Percentiles rank a stretch among this genome's conserved stretches.
These are phyloP conservation scores for Epirrhoe tristata DNA, from an alignment of 2,888 invertebrate species.

Conservation along the genomic window DNA sequence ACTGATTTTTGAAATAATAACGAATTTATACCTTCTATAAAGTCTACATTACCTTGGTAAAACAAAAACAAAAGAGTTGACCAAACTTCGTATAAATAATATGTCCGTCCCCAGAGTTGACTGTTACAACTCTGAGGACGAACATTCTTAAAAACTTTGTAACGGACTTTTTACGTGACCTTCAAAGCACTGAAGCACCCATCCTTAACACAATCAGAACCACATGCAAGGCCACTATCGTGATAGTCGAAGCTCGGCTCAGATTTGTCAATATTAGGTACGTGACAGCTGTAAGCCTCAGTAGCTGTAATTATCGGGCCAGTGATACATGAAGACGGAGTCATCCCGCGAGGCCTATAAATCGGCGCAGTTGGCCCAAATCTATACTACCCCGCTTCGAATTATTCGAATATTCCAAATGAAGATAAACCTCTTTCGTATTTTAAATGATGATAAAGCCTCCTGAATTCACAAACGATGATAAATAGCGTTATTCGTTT, in stretches of 20 bases:
- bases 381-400: conserved; percentile 29
- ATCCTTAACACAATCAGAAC: background rate
- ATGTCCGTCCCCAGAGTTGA: too few relatives aligned
- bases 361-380: conserved; percentile 45
- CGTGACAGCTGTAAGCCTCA: conserved; percentile 41
- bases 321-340: conserved; percentile 60
- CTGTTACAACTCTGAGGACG: too few relatives aligned
- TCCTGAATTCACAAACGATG: conserved; percentile 24
- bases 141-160: too few relatives aligned
- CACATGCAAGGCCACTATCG: background rate
- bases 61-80: too few relatives aligned
- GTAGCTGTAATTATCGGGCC: conserved; percentile 54
- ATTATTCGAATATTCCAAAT: conserved; percentile 28
- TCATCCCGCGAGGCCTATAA: conserved; percentile 51
- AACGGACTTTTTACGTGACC: too few relatives aligned
- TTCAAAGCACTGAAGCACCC: too few relatives aligned
- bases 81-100: too few relatives aligned
- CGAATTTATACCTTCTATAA: too few relatives aligned
- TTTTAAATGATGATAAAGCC: conserved; percentile 20
- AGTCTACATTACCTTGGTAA: too few relatives aligned
- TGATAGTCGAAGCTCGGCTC: background rate
- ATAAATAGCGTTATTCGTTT: conserved; percentile 23
- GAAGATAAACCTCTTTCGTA: conserved; percentile 33
- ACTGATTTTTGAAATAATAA: too few relatives aligned
- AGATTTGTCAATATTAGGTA: conserved; percentile 22